Evolutionary conservation across 2,797 vertebrate genomes (phyloP).

Genomic region (Melanotaenia trifasciata): DNA sequence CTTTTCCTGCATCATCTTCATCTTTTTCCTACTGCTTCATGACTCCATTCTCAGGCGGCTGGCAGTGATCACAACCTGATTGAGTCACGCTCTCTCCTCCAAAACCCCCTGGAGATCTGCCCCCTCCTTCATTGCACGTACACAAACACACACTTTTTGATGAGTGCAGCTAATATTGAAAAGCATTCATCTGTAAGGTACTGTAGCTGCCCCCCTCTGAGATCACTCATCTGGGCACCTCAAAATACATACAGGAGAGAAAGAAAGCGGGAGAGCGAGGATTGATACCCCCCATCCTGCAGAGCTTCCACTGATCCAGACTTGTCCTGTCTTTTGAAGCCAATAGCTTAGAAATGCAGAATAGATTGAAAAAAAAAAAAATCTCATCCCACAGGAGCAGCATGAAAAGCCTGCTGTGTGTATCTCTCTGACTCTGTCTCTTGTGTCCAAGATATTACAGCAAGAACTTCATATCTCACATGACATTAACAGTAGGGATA

Average conservation of each 20-base stretch:
- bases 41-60: constrained; percentile 60
- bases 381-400: constrained; percentile 64
- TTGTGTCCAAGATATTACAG: constrained; percentile 62
- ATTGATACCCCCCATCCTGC: constrained; percentile 53
- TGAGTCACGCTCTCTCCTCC: constrained; percentile 74
- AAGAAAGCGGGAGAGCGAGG: constrained; percentile 28
- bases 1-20: constrained; percentile 44
- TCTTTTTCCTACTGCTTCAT: constrained; percentile 48
- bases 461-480: constrained; percentile 63
- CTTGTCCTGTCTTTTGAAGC: constrained; percentile 74
- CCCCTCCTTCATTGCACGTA: constrained; percentile 37
- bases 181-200: constrained; percentile 77
- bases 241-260: constrained; percentile 70
- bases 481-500: constrained; percentile 76
- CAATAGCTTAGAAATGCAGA: constrained; percentile 77
- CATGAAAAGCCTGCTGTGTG: constrained; percentile 62
- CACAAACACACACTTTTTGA: constrained; percentile 63
- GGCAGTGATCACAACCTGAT: constrained; percentile 70
- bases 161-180: constrained; percentile 77
- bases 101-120: constrained; percentile 64
- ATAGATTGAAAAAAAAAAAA: constrained; percentile 44
- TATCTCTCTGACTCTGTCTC: constrained; percentile 56
- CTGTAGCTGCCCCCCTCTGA: constrained; percentile 70
- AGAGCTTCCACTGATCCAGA: constrained; percentile 71
- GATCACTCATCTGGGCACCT: constrained; percentile 70